phyloP scores from a whole-genome alignment of 2,113 vertebrate genomes.

The Osmerus mordax region DNA sequence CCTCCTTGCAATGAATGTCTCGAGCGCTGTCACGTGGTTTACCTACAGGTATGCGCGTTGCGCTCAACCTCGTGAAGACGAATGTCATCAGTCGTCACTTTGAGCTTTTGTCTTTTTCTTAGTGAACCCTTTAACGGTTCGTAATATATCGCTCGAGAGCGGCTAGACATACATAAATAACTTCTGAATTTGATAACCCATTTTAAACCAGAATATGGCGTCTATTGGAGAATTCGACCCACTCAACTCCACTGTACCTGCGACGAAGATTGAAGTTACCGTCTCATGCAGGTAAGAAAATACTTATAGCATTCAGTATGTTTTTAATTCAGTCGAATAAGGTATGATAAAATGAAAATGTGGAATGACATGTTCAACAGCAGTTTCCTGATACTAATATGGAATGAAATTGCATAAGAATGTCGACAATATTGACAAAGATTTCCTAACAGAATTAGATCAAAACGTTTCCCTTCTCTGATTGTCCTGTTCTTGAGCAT shows the following conservation, averaged over 20 bases:
- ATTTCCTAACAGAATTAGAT: too few relatives aligned
- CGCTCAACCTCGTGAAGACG: conserved; percentile 4
- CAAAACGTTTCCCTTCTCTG: too few relatives aligned
- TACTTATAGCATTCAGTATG: too few relatives aligned
- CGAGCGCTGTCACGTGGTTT: conserved; percentile 19
- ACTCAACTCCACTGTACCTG: conserved; percentile 81
- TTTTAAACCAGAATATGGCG: conserved; percentile 73
- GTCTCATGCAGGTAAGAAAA: conserved; percentile 87
- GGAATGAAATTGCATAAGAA: too few relatives aligned
- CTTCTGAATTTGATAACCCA: conserved; percentile 31
- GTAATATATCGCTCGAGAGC: background rate
- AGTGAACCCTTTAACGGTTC: background rate
- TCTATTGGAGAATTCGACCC: conserved; percentile 83
- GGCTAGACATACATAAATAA: conserved; percentile 24
- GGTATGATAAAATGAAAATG: background rate
- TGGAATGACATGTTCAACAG: background rate
- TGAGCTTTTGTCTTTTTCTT: background rate
- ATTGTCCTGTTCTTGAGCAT: background rate
- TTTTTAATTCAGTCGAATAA: background rate
- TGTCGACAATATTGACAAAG: too few relatives aligned
- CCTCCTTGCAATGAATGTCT: conserved; percentile 27
- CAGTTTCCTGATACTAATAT: too few relatives aligned
- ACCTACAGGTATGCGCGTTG: conserved; percentile 26
- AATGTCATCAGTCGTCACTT: conserved; percentile 3
- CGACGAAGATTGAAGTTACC: conserved; percentile 91